Evolutionary conservation across 1,140 invertebrate species (phyloP).

Genomic region (Rhynchophorus ferrugineus): DNA sequence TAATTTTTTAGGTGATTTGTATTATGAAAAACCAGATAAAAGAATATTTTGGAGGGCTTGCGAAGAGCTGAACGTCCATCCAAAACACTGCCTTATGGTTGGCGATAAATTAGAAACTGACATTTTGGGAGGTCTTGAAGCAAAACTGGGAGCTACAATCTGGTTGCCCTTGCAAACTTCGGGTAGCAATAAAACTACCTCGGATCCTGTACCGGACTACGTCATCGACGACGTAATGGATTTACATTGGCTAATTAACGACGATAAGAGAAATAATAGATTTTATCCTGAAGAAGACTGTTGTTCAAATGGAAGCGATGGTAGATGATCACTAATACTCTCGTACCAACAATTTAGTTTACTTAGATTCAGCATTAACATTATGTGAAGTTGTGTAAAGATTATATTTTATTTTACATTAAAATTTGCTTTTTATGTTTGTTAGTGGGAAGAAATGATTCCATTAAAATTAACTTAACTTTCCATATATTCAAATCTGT

Average conservation of each 20-base stretch:
- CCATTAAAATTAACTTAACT: no score
- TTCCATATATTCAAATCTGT: no score
- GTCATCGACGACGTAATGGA: constrained; percentile 32
- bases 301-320: constrained; percentile 37
- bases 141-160: constrained; percentile 65
- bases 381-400: no score
- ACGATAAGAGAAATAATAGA: background rate
- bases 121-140: constrained; percentile 70
- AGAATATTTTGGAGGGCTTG: constrained; percentile 73
- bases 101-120: constrained; percentile 81
- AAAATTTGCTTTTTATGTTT: no score
- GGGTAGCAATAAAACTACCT: constrained; percentile 6
- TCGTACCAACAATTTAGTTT: no score
- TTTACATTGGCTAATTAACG: constrained; percentile 12
- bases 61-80: constrained; percentile 60
- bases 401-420: no score
- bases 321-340: constrained; percentile 32
- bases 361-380: no score
- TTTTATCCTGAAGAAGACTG: constrained; percentile 26
- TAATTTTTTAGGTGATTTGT: constrained; percentile 54
- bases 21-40: constrained; percentile 74
- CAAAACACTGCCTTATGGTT: constrained; percentile 72
- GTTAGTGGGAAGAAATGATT: no score
- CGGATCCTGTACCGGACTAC: constrained; percentile 32
- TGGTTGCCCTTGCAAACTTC: constrained; percentile 56